Evolutionary conservation across 2,797 vertebrate genomes (phyloP).

Genomic region (Sebastiscus albofasciatus): DNA sequence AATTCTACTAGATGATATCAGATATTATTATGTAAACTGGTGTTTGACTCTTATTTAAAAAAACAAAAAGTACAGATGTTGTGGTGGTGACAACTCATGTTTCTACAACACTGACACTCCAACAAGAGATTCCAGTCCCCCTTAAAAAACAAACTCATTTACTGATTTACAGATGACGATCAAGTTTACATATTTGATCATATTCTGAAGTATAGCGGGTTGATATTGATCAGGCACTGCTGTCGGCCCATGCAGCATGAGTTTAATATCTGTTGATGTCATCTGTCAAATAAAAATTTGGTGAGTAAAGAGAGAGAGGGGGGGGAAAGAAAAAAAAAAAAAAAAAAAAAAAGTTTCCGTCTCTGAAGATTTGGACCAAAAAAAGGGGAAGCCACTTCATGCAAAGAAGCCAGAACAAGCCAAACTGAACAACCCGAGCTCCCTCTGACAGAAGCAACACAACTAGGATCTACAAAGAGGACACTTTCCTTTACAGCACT

Average conservation of each 20-base stretch:
- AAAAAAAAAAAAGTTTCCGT: neutral
- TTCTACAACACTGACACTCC: neutral
- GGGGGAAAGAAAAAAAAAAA: no score
- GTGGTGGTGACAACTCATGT: neutral
- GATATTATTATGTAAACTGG: neutral
- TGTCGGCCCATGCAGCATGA: constrained; percentile 21
- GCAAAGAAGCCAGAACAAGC: constrained; percentile 78
- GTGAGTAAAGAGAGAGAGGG: neutral
- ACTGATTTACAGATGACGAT: constrained; percentile 22
- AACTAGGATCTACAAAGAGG: constrained; percentile 51
- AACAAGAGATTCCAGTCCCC: neutral
- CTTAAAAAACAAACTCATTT: neutral
- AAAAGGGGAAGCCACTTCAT: constrained; percentile 79
- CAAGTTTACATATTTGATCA: neutral
- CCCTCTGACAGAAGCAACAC: constrained; percentile 58
- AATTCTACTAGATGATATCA: neutral
- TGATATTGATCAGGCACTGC: neutral
- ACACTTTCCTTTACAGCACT: constrained; percentile 72
- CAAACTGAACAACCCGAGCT: constrained; percentile 63
- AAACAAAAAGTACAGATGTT: neutral
- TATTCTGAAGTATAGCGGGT: neutral
- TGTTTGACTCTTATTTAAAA: neutral
- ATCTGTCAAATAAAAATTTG: constrained; percentile 22
- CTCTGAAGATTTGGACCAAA: constrained; percentile 32
- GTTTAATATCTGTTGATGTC: constrained; percentile 18